phyloP scores from a whole-genome alignment of 2,113 vertebrate species.

The Dasypus novemcinctus region DNA sequence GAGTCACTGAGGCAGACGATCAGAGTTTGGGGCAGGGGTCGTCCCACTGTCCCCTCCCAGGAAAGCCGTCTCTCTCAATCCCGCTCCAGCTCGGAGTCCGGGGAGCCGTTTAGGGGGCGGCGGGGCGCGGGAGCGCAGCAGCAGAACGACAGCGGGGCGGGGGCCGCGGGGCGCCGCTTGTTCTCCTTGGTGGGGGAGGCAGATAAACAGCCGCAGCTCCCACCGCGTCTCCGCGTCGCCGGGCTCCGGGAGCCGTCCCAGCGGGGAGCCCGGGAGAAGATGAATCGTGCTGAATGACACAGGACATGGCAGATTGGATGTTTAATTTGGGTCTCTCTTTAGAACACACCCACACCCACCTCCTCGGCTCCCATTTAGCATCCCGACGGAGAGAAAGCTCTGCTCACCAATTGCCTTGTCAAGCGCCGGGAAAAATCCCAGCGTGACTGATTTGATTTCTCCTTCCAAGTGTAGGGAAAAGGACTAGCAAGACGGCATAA shows the following conservation, averaged over 20 bases:
- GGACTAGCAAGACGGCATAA: neutral
- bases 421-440: slow-evolving; percentile 16
- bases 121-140: neutral
- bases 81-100: neutral
- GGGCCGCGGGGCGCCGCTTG: slow-evolving; percentile 9
- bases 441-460: slow-evolving; percentile 27
- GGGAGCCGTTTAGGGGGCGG: neutral
- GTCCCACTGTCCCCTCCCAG: neutral
- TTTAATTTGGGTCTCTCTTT: slow-evolving; percentile 68
- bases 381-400: neutral
- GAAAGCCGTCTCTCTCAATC: neutral
- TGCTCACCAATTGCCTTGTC: slow-evolving; percentile 32
- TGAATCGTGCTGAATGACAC: slow-evolving; percentile 57
- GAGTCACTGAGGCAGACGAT: neutral
- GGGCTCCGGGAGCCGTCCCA: slow-evolving; percentile 35
- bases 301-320: slow-evolving; percentile 67
- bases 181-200: slow-evolving; percentile 20
- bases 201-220: slow-evolving; percentile 13
- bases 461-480: neutral
- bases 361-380: slow-evolving; percentile 47
- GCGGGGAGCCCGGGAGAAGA: slow-evolving; percentile 35
- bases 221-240: neutral
- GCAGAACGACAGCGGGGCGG: slow-evolving; percentile 15
- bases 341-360: slow-evolving; percentile 43
- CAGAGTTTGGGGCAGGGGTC: neutral